These are phyloP conservation scores for Chloroceryle aenea DNA, from an alignment of 2,113 vertebrate genomes.

Conservation along the genomic window DNA sequence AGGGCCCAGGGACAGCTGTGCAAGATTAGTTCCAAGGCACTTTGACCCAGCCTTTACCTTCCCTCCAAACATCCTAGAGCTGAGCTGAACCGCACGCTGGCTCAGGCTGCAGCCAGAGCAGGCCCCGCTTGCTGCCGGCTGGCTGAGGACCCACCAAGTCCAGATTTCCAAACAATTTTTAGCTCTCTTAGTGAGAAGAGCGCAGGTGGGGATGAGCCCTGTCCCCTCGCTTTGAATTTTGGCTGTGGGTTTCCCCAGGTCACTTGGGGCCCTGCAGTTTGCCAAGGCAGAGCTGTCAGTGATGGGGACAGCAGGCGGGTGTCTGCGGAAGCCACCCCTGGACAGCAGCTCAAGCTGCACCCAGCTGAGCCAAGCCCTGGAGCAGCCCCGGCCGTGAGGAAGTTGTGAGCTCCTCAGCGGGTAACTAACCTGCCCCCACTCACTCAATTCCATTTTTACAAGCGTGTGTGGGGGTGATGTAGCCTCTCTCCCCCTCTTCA, in stretches of 20 bases:
- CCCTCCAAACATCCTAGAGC: not conserved
- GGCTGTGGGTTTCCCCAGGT: accelerated
- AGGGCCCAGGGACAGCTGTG: not conserved
- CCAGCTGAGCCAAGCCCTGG: not conserved
- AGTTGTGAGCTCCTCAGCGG: not conserved
- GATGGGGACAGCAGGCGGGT: not conserved
- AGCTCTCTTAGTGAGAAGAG: not conserved
- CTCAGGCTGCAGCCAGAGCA: constrained; percentile 66
- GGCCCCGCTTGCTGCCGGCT: constrained; percentile 30
- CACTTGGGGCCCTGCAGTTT: not conserved
- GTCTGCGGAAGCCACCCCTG: not conserved
- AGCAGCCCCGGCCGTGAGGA: not conserved
- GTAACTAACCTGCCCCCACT: not conserved
- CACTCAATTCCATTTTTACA: not conserved
- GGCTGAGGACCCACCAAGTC: constrained; percentile 40
- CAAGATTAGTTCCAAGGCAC: not conserved
- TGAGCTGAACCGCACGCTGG: not conserved
- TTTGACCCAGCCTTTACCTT: not conserved
- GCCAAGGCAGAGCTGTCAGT: not conserved
- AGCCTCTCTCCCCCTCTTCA: not conserved
- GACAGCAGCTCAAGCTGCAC: not conserved
- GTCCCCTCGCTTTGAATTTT: accelerated
- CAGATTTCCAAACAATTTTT: not conserved
- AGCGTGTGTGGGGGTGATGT: not conserved
- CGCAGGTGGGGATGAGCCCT: accelerated